These are phyloP conservation scores for Eueremaeus valkanovi DNA, from an alignment of 2,888 invertebrate species.

Conservation along the genomic window DNA sequence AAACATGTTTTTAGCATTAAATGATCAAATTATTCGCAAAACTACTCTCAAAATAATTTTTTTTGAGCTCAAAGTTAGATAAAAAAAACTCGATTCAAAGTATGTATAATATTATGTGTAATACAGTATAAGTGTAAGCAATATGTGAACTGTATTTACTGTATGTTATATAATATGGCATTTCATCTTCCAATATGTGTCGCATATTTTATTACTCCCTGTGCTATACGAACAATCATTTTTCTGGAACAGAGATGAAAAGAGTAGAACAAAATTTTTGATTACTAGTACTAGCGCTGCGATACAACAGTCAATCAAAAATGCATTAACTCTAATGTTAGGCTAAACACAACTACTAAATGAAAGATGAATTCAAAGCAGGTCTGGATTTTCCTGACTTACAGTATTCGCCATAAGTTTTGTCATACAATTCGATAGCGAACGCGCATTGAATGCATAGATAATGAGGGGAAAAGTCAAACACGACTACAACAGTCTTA, in stretches of 20 bases:
- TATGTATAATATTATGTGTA: neutral
- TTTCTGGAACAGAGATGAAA: neutral
- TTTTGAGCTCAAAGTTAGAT: too few species aligned
- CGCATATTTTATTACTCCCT: neutral
- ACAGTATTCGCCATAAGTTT: neutral
- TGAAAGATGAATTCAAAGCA: neutral
- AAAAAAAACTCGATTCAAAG: neutral
- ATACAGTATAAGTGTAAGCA: neutral
- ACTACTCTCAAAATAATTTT: neutral
- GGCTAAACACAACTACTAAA: neutral
- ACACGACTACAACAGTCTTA: neutral
- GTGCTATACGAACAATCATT: neutral
- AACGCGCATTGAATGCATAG: neutral
- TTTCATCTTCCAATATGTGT: neutral
- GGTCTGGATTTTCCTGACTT: neutral
- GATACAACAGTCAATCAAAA: neutral
- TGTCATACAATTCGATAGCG: neutral
- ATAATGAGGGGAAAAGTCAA: neutral
- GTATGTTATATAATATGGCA: neutral
- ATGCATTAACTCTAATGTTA: neutral
- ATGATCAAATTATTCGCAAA: neutral
- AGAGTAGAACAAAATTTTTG: neutral
- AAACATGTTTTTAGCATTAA: neutral
- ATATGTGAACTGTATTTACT: neutral
- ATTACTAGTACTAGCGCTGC: neutral